Evolutionary conservation across 1,140 invertebrate genomes (phyloP), one percentile per base, ranked within the genome.

Genomic region (Drosophila sturtevanti): DNA sequence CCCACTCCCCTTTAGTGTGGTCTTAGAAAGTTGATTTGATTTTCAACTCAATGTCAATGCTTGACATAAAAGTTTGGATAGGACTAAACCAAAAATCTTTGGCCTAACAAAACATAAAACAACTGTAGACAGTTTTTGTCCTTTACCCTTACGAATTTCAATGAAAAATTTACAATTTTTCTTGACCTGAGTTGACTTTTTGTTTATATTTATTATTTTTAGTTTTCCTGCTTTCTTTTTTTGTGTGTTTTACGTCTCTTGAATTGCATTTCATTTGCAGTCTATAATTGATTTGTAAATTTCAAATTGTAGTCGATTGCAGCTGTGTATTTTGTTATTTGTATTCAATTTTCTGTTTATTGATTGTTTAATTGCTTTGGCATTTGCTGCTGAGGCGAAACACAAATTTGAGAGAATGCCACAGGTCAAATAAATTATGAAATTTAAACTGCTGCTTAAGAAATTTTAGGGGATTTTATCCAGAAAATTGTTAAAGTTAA

Each of bases 11-110:
- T 63, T 22, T 65, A 59, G 34, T 65, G n/a, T 12, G 54, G 55
- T 58, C 14, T 41, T 44, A 66, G 34, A 74, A 79, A 77, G 68
- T 77, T 79, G 70, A 79, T 79, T 79, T 79, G 70, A 79, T 73
- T 79, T 79, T 70, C 60, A 37, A 73, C 65, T 73, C 74, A 77
- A 70, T 73, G 74, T 69, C 74, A 74, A 64, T 18, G 64, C 51
- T 24, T 14, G 52, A 14, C 35, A 55, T 16, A 18, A 16, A 44
- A 44, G 16, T 5, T 1, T 1, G 14, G 41, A n/a, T 14, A 34
- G 18, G 37, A 12, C 21, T 61, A 44, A 22, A 12, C 31, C 37
- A 37, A 22, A 37, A 22, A 59, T 14, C 12, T 60, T 61, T 51
- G 21, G 10, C 27, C 12, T 9, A 11, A 10, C 18, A 31, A 21